phyloP scores from a whole-genome alignment of 2,113 vertebrate genomes.

The Hydrolagus affinis region DNA sequence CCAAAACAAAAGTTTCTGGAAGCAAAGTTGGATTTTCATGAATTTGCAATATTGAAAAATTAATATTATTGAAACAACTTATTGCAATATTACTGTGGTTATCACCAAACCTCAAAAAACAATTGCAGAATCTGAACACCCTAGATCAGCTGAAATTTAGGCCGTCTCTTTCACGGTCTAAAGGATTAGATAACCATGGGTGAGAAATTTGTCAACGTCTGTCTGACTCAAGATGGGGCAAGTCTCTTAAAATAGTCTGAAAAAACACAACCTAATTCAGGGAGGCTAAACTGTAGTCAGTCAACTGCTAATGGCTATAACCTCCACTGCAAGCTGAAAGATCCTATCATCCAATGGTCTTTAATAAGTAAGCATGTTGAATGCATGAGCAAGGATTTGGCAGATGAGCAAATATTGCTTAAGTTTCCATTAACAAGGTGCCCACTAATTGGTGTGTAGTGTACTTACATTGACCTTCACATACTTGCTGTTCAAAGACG shows the following conservation, averaged over 20 bases:
- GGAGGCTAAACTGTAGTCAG: not conserved
- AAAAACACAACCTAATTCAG: slow-evolving; percentile 4
- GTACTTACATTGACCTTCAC: slow-evolving; percentile 82
- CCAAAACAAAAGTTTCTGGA: too few relatives aligned
- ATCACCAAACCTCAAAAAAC: not conserved
- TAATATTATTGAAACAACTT: too few relatives aligned
- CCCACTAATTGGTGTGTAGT: not conserved
- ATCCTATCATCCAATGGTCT: not conserved
- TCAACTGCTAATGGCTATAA: not conserved
- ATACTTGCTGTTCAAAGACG: slow-evolving; percentile 72
- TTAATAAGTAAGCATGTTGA: not conserved
- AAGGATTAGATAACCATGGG: not conserved
- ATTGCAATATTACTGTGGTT: too few relatives aligned
- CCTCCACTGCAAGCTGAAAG: not conserved
- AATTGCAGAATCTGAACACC: not conserved
- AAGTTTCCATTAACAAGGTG: not conserved
- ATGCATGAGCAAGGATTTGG: not conserved
- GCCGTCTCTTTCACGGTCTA: not conserved
- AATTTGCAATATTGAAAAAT: too few relatives aligned
- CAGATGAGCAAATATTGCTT: not conserved
- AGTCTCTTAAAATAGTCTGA: not conserved
- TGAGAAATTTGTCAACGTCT: not conserved
- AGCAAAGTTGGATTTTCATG: too few relatives aligned
- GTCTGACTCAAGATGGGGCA: not conserved
- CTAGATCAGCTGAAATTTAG: not conserved